Evolutionary conservation across 1,140 invertebrate genomes (phyloP), one percentile per base, ranked within the genome.

Genomic region (Atta texana): DNA sequence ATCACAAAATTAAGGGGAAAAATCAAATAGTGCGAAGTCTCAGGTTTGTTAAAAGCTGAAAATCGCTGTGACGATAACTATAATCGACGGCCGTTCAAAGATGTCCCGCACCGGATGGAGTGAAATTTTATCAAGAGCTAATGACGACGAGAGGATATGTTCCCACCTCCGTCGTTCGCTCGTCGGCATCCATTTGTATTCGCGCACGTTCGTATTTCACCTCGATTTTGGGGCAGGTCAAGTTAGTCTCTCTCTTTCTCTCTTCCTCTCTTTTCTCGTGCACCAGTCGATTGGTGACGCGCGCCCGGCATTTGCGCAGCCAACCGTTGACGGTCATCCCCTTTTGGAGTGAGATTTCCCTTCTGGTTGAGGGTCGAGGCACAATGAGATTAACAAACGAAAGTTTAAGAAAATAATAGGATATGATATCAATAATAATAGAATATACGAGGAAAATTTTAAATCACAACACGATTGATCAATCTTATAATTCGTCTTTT

Each of bases 161-260:
- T n/a, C 66, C 84, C 59, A 68, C 74, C 80, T 74, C 71, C 64
- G 72, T 81, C n/a, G 31, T 2, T 31, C 31, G 66, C 18, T 66
- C 80, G 51, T 78, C 80, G 49, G 18, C 44, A 44, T 63, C 55
- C 81, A 78, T 63, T 53, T 86, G 44, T 81, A 77, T 87, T 82
- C 59, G 31, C 51, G 55, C 64, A 18, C 69, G 69, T 71, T 12
- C 16, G 76, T 66, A 85, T 49, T 63, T 80, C 44, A 49, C 53
- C 51, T 49, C 66, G 72, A 89, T 85, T 89, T 88, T 64, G 49
- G 57, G 81, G 68, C 82, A 76, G 87, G 75, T 89, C 88, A 84
- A 78, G 88, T 87, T 64, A 1, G 49, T 24, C 5, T 44, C 31
- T 88, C 51, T 81, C 64, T 68, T 51, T 68, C 14, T 78, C 44